Conservation (phyloP, 2,113 vertebrate species). For the Brevimyrus niger region DNA sequence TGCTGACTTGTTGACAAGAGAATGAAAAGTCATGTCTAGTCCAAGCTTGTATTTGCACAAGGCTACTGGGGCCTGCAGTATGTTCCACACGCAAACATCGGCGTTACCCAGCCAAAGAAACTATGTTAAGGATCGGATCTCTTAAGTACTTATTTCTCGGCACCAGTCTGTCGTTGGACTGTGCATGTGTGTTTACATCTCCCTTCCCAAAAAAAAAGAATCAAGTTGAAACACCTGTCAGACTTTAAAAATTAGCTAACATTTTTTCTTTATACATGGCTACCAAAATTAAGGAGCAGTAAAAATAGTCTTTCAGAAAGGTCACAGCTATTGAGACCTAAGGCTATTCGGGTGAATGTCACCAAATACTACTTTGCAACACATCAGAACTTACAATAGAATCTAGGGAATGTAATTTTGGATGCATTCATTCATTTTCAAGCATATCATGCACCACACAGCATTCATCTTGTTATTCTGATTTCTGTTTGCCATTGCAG, state of each 20-base stretch:
- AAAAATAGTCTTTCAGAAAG: neutral
- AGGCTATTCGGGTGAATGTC: neutral
- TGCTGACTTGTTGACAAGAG: neutral
- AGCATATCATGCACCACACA: neutral
- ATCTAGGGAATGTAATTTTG: neutral
- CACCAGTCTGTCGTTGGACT: neutral
- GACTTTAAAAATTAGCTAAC: neutral
- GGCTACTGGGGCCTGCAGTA: neutral
- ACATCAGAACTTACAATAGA: neutral
- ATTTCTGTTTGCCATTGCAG: neutral
- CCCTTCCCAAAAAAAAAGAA: neutral
- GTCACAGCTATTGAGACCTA: neutral
- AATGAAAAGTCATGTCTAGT: neutral
- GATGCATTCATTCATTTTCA: neutral
- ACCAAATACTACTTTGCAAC: neutral
- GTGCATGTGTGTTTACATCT: neutral
- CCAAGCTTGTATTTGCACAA: neutral
- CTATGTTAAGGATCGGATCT: neutral
- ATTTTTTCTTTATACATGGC: neutral
- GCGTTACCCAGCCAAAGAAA: neutral
- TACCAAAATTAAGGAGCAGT: neutral
- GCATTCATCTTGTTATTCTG: neutral
- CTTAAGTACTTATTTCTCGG: neutral
- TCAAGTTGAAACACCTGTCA: neutral
- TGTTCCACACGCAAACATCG: neutral